Evolutionary conservation across 92 coral and sea anemone genomes (phyloP), one percentile per base, ranked within the genome.

Genomic region (Actinernus sp.): DNA sequence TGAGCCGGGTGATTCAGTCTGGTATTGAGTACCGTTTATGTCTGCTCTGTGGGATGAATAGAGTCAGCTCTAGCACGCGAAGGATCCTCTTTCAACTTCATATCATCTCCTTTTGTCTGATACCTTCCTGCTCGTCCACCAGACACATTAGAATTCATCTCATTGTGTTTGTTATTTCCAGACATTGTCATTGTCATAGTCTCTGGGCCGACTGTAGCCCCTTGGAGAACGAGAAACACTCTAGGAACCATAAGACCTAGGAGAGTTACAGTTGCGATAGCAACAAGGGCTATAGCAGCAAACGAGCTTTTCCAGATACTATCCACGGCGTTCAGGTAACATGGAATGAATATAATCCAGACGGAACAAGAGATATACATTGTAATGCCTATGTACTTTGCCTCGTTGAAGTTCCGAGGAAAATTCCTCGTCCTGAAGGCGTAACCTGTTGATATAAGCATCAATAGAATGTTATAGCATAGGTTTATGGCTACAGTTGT

Each of bases 381-480:
- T 3, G 90, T 82, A 17, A 91, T 55, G 12, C 93, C 97, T 40
- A 91, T 91, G 71, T 78, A 88, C 78, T 87, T 88, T 53, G 97
- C 88, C 59, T 91, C 97, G 90, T 91, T 91, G 79, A 91, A 91
- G 71, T 91, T 91, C 16, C 92, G 82, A 28, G 97, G 93, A 38
- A 77, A 88, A 25, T 65, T 72, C 55, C 97, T 77, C 7, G 93
- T 91, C 64, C 78, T 61, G 32, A 88, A 87, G 22, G 97, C 97
- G 48, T 82, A 58, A 5, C 80, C 62, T n/a, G 93, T 83, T 25
- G 85, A 79, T 12, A 88, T n/a, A 2, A 87, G 46, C 88, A 87
- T 61, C 0, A 91, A 71, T 19, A 91, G 21, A 31, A 83, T 63
- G 63, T 82, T 88, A 49, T 69, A 87, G 59, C 61, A 62, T 1